Evolutionary conservation across 2,888 invertebrate species (phyloP), one percentile per base, ranked within the genome.

Genomic region (Calameuta pallipes): DNA sequence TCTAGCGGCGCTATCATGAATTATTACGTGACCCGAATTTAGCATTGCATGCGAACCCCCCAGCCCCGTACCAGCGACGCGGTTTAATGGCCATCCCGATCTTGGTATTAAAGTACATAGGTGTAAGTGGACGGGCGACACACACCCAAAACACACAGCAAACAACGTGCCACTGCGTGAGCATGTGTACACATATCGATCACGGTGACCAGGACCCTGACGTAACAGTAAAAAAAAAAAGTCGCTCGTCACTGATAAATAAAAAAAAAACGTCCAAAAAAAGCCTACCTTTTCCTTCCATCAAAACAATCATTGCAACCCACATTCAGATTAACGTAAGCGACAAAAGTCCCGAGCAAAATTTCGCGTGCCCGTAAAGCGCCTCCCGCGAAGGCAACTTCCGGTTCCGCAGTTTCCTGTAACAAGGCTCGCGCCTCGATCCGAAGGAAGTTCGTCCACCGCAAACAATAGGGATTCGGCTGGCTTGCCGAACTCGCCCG

Each of bases 1-100:
- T 82, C 82, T 82, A 78, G 78, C 81, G 82, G 82, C 77, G 82
- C 84, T 87, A 87, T 87, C 87, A 79, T 84, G 85, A 85, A 88
- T 87, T 87, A 87, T 88, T 88, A 85, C 85, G 84, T 88, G 88
- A 88, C 88, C 87, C 82, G 86, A 87, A 88, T 87, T 85, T 82
- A 82, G 79, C 81, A 82, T 83, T 88, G 87, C 84, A 85, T 83
- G 85, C 80, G 81, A 73, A 56, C 73, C 73, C 41, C 15, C 76
- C 36, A 36, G 37, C 33, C 75, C 68, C 78, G 75, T 79, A 71
- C 31, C 70, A 73, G 71, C 71, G 11, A 33, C 36, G 30, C 74
- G 77, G 78, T 84, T 80, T 84, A 83, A 85, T 81, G 81, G 82
- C 83, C 82, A 81, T 81, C 77, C 77, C n/a, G n/a, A 9, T 74